A percentile compares a stretch with the other conserved stretches of the same genome.
Conservation (phyloP, 2,113 vertebrate species). For the Macrotus californicus region DNA sequence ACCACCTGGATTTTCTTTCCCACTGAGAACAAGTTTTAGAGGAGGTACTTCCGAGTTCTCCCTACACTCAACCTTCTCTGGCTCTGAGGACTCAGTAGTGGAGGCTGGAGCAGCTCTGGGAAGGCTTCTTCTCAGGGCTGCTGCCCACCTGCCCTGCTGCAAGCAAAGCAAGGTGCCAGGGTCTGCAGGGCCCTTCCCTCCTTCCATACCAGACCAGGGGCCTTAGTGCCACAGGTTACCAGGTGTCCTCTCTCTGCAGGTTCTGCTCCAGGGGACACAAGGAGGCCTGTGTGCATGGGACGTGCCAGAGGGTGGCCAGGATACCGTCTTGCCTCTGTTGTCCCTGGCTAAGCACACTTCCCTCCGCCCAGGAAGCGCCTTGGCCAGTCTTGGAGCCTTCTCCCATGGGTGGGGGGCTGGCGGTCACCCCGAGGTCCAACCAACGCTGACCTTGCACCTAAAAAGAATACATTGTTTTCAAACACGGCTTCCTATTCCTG, state of each 20-base stretch:
- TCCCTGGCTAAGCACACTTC: background rate
- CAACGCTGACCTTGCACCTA: slow-evolving; percentile 78
- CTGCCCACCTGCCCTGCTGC: background rate
- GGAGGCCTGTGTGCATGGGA: background rate
- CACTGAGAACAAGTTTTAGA: background rate
- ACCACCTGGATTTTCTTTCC: background rate
- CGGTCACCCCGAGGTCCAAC: slow-evolving; percentile 72
- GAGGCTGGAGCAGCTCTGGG: background rate
- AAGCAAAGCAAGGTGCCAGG: background rate
- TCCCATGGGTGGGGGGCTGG: slow-evolving; percentile 49
- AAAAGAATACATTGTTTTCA: slow-evolving; percentile 82
- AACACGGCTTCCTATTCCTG: slow-evolving; percentile 82
- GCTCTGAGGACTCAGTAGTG: background rate
- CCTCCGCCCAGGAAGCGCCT: background rate
- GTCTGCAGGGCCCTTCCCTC: background rate
- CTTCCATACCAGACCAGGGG: background rate
- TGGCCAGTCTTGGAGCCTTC: slow-evolving; percentile 37
- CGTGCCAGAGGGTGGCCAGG: background rate
- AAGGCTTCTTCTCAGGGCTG: background rate
- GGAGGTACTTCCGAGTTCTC: background rate
- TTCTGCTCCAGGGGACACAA: background rate
- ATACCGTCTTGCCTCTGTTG: background rate
- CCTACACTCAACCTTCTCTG: background rate
- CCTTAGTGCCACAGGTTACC: background rate
- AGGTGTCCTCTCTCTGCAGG: background rate